phyloP scores from a whole-genome alignment of 1,140 invertebrate genomes.

The Chelonus insularis region DNA sequence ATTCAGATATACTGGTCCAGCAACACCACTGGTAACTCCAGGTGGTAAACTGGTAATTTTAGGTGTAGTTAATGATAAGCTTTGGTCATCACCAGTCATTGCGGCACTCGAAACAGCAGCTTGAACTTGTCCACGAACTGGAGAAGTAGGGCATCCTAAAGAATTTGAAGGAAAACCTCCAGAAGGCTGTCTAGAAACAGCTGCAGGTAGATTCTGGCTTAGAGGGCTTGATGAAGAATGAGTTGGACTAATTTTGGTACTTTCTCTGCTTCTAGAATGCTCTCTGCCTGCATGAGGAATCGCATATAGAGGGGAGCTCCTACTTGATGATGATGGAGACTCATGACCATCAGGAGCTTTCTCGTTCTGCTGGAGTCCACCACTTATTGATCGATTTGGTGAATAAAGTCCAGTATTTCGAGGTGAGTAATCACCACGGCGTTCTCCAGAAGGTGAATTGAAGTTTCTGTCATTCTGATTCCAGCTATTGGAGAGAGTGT shows the following conservation, averaged over 20 bases:
- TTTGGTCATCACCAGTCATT: conserved; percentile 34
- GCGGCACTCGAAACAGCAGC: conserved; percentile 47
- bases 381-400: conserved; percentile 39
- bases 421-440: conserved; percentile 35
- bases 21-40: conserved; percentile 57
- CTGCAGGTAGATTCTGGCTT: conserved; percentile 27
- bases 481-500: conserved; percentile 22
- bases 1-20: conserved; percentile 53
- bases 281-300: conserved; percentile 23
- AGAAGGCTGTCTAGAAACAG: conserved; percentile 35
- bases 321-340: conserved; percentile 24
- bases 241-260: conserved; percentile 44
- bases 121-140: conserved; percentile 49
- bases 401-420: conserved; percentile 46
- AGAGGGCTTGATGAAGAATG: conserved; percentile 33
- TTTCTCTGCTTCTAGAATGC: conserved; percentile 25
- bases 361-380: conserved; percentile 39
- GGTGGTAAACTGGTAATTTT: conserved; percentile 55
- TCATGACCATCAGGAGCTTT: conserved; percentile 41
- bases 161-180: conserved; percentile 22
- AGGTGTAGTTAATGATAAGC: conserved; percentile 35
- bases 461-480: conserved; percentile 43
- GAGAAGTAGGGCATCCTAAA: conserved; percentile 20
- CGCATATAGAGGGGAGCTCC: conserved; percentile 31
- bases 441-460: conserved; percentile 36